Evolutionary conservation across 2,113 vertebrate genomes (phyloP).

Genomic region (Zosterops borbonicus): DNA sequence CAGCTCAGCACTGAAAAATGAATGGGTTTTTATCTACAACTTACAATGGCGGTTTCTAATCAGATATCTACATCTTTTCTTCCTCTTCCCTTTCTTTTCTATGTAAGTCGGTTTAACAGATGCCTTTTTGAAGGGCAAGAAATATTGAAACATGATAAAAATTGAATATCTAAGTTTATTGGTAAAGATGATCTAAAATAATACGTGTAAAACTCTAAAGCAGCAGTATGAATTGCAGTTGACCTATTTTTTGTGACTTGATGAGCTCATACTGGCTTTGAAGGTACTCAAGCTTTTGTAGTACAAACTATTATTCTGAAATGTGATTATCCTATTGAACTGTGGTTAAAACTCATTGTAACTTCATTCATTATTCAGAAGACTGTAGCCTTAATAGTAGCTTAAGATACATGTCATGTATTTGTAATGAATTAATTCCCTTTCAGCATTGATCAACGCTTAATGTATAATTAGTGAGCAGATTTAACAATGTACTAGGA

Average conservation of each 20-base stretch:
- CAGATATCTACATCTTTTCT: neutral
- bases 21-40: neutral
- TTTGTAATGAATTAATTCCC: constrained; percentile 11
- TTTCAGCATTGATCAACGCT: neutral
- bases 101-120: neutral
- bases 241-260: neutral
- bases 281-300: neutral
- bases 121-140: neutral
- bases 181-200: neutral
- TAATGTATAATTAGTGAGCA: constrained; percentile 30
- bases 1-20: neutral
- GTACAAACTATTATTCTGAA: constrained; percentile 14
- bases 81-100: neutral
- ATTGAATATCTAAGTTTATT: neutral
- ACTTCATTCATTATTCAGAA: constrained; percentile 36
- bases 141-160: neutral
- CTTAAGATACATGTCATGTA: neutral
- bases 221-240: neutral
- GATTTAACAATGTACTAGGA: neutral
- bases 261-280: neutral
- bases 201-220: neutral
- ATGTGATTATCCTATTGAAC: constrained; percentile 6
- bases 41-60: neutral
- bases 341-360: constrained; percentile 6
- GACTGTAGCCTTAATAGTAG: neutral